Evolutionary conservation across 2,113 vertebrate species (phyloP).

Genomic region (Calidris pugnax): DNA sequence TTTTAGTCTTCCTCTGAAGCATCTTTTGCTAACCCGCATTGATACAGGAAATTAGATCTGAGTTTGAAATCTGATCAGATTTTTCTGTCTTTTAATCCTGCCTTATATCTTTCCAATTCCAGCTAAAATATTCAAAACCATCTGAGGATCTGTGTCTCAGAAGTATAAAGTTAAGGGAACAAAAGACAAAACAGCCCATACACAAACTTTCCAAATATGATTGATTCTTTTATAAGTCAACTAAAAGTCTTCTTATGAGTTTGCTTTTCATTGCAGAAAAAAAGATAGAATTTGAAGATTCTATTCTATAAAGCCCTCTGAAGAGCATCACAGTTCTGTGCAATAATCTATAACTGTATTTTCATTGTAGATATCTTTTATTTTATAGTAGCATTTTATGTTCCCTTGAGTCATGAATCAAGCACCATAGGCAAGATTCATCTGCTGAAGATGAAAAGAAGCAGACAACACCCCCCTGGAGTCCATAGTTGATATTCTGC

Average conservation of each 20-base stretch:
- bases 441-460: constrained; percentile 62
- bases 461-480: constrained; percentile 47
- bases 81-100: not conserved
- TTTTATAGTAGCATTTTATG: constrained; percentile 59
- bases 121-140: not conserved
- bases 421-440: constrained; percentile 58
- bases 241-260: constrained; percentile 47
- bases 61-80: not conserved
- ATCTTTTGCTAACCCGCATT: not conserved
- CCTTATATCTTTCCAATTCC: not conserved
- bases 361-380: constrained; percentile 64
- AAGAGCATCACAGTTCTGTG: constrained; percentile 27
- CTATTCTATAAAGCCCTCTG: constrained; percentile 52
- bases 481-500: constrained; percentile 48
- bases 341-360: constrained; percentile 63
- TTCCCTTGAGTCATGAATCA: constrained; percentile 59
- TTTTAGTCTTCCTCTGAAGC: not conserved
- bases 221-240: constrained; percentile 48
- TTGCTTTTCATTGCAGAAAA: constrained; percentile 49
- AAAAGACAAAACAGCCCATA: not conserved
- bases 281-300: constrained; percentile 48
- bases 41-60: not conserved
- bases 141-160: not conserved
- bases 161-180: constrained; percentile 6
- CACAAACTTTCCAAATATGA: constrained; percentile 52